These are phyloP conservation scores for Drosophila teissieri DNA, from an alignment of 1,140 invertebrate genomes.

Conservation along the genomic window DNA sequence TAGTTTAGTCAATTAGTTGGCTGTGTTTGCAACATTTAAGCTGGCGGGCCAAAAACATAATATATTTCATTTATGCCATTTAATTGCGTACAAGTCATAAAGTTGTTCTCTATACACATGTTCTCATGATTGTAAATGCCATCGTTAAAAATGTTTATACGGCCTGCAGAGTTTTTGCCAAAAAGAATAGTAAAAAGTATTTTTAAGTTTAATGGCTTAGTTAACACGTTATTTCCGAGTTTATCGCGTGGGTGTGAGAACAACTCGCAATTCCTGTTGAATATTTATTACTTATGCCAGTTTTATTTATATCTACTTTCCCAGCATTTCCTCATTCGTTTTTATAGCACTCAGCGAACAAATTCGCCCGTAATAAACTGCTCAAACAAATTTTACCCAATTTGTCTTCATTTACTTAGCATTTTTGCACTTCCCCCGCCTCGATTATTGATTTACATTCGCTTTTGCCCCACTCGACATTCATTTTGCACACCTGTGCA, in stretches of 20 bases:
- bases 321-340: conserved; percentile 2
- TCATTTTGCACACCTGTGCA: conserved; percentile 69
- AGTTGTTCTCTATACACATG: conserved; percentile 6
- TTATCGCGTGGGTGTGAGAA: too few relatives aligned
- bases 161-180: too few relatives aligned
- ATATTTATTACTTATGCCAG: conserved; percentile 1
- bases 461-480: conserved; percentile 39
- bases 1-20: conserved; percentile 46
- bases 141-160: too few relatives aligned
- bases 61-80: conserved; percentile 3
- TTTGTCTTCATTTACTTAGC: conserved; percentile 64
- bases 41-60: conserved; percentile 6
- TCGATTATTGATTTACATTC: conserved; percentile 65
- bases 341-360: background rate
- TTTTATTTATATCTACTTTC: conserved; percentile 9
- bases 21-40: background rate
- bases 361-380: background rate
- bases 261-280: background rate
- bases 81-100: conserved; percentile 18
- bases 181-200: background rate
- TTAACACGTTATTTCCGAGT: too few relatives aligned
- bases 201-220: background rate
- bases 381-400: conserved; percentile 35
- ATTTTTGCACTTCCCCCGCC: conserved; percentile 45
- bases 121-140: too few relatives aligned